Percentiles rank a stretch among this genome's conserved stretches.
These are phyloP conservation scores for Rhyacophila evoluta DNA, from an alignment of 2,888 invertebrate species.

Conservation along the genomic window DNA sequence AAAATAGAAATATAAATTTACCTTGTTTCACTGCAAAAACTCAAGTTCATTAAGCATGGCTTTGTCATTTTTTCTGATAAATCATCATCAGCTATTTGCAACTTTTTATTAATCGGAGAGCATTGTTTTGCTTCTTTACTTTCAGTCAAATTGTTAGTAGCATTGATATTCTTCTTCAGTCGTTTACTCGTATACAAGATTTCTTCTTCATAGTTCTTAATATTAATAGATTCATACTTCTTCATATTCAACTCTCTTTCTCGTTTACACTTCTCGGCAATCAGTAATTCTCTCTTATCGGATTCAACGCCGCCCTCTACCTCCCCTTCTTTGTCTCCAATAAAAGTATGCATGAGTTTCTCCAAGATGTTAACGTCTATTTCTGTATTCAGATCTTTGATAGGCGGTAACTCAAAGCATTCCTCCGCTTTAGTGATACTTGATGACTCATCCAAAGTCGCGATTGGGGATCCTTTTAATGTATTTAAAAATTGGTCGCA, in stretches of 20 bases:
- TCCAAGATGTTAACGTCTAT: constrained; percentile 64
- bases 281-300: constrained; percentile 12
- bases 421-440: constrained; percentile 76
- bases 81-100: not conserved
- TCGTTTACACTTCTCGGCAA: constrained; percentile 59
- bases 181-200: constrained; percentile 46
- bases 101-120: not conserved
- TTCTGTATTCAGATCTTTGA: constrained; percentile 67
- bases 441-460: constrained; percentile 60
- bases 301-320: constrained; percentile 58
- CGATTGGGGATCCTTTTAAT: constrained; percentile 57
- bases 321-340: constrained; percentile 37
- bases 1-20: not conserved
- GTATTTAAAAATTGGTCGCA: constrained; percentile 59
- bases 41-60: constrained; percentile 63
- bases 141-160: too few species aligned
- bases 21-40: constrained; percentile 59
- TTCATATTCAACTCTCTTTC: constrained; percentile 61
- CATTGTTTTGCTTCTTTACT: not conserved
- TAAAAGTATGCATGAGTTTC: constrained; percentile 60
- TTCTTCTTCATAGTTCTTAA: constrained; percentile 48
- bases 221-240: constrained; percentile 39
- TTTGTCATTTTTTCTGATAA: not conserved
- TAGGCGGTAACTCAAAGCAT: constrained; percentile 76
- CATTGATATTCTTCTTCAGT: constrained; percentile 30